phyloP scores from a whole-genome alignment of 2,888 invertebrate genomes.

The Thereva nobilitata region DNA sequence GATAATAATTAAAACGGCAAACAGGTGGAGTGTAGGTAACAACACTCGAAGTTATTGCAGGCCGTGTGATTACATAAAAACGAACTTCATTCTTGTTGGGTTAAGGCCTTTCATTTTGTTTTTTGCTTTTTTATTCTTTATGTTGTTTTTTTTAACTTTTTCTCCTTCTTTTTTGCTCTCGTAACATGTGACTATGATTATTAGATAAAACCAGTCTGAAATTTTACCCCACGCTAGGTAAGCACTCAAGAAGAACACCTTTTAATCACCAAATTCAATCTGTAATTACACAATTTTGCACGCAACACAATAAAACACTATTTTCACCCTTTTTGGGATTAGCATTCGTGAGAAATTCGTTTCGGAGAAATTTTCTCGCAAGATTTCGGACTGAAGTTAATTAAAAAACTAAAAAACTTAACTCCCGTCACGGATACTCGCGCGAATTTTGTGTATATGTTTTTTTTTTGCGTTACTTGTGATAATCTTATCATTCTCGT shows the following conservation, averaged over 20 bases:
- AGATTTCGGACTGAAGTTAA: constrained; percentile 4
- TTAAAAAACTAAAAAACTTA: no score
- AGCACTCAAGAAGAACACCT: constrained; percentile 8
- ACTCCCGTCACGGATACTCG: constrained; percentile 4
- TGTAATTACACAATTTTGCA: constrained; percentile 6
- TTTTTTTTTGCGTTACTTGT: background rate
- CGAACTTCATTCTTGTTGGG: no score
- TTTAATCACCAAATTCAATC: constrained; percentile 18
- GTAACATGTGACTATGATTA: background rate
- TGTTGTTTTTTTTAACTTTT: no score
- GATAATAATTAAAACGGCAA: no score
- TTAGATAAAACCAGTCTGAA: constrained; percentile 10
- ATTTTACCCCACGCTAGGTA: constrained; percentile 5
- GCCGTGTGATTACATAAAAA: no score
- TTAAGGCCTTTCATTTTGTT: no score
- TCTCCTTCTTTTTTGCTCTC: no score
- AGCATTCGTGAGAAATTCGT: constrained; percentile 10
- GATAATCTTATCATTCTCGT: constrained; percentile 30
- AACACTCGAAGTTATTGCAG: no score
- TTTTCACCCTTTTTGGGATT: no score
- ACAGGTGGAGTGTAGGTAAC: no score
- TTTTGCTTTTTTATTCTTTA: no score
- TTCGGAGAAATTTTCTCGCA: constrained; percentile 6
- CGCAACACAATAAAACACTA: background rate
- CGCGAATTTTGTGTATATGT: background rate